phyloP scores from a whole-genome alignment of 2,113 vertebrate genomes.

The Terrapene triunguis region DNA sequence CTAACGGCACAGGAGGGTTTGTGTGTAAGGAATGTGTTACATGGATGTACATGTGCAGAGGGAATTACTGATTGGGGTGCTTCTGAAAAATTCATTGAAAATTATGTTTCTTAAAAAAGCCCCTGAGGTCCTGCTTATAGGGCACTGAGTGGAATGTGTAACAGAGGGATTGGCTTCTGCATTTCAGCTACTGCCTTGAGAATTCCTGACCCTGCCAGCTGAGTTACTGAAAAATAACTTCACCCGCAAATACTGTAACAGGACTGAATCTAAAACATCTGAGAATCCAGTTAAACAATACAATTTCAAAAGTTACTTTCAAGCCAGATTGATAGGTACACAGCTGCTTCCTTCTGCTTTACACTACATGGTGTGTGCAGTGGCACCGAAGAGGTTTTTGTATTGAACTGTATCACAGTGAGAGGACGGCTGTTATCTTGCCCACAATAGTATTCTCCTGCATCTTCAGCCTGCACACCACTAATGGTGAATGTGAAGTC shows the following conservation, averaged over 20 bases:
- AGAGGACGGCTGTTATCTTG: not conserved
- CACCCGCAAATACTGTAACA: no score
- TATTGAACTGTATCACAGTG: not conserved
- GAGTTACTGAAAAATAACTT: not conserved
- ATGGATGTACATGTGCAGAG: not conserved
- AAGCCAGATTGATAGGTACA: not conserved
- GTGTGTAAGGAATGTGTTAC: not conserved
- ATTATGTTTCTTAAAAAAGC: not conserved
- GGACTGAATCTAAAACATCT: not conserved
- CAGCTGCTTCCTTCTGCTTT: not conserved
- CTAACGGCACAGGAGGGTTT: not conserved
- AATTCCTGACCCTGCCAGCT: not conserved
- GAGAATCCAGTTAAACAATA: not conserved
- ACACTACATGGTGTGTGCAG: not conserved
- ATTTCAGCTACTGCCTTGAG: not conserved
- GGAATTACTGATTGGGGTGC: not conserved
- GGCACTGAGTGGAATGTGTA: not conserved
- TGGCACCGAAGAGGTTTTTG: not conserved
- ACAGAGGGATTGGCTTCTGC: not conserved
- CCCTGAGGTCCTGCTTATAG: not conserved
- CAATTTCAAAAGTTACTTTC: not conserved
- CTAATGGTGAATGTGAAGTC: not conserved
- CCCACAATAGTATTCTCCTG: constrained; percentile 71
- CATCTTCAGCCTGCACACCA: constrained; percentile 48
- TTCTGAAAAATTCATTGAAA: not conserved